Conservation (phyloP, 2,797 vertebrate species). For the Cirrhinus mrigala region DNA sequence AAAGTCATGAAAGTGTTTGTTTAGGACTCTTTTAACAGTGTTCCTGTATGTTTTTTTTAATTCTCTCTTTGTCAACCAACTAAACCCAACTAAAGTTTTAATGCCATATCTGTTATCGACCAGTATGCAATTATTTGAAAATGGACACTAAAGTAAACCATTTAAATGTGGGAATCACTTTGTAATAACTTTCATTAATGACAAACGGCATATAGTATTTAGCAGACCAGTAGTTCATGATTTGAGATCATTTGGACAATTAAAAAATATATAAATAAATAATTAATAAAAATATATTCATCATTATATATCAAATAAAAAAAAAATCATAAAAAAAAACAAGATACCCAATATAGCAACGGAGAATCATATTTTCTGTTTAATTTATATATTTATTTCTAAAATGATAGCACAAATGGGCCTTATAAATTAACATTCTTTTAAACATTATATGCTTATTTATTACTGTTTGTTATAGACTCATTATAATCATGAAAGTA, state of each 20-base stretch:
- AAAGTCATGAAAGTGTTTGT: neutral
- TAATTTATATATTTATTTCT: neutral
- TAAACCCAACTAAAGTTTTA: neutral
- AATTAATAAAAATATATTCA: neutral
- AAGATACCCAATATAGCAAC: neutral
- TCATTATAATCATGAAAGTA: neutral
- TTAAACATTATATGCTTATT: neutral
- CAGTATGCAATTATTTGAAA: neutral
- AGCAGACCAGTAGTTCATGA: neutral
- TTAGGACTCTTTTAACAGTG: neutral
- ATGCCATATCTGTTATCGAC: neutral
- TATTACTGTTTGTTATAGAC: neutral
- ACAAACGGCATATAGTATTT: neutral
- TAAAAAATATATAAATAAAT: no score
- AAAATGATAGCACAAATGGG: neutral
- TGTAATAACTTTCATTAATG: constrained; percentile 17
- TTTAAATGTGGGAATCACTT: neutral
- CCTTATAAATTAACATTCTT: neutral
- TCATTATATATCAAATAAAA: neutral
- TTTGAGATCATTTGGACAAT: neutral
- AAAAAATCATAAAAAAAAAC: neutral
- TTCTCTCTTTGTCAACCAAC: neutral
- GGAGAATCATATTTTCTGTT: neutral
- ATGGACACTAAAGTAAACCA: neutral
- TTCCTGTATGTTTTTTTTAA: neutral